Evolutionary conservation across 2,888 invertebrate species (phyloP), one percentile per base, ranked within the genome.

Genomic region (Herminia tarsipennalis): DNA sequence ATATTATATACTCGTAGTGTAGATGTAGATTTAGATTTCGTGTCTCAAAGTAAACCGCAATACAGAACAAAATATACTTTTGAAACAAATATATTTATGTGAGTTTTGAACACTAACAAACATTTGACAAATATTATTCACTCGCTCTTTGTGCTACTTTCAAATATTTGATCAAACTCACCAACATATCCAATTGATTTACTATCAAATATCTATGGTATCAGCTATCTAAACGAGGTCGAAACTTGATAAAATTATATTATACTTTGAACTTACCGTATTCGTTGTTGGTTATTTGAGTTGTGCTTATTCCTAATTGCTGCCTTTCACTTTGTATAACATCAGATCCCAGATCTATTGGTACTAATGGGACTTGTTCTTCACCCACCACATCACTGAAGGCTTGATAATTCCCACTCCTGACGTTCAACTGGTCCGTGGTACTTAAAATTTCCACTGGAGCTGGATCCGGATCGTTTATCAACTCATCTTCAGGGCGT

Each of bases 351-450:
- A 84, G 65, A 45, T 61, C 43, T 6, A 62, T 16, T 3, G 52
- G 10, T 3, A 58, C 43, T 18, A 32, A 39, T 35, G 81, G 67
- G 1, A 73, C 66, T 1, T 70, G 73, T 6, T 81, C 83, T n/a
- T 76, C 82, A 10, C 61, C 59, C 30, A 85, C 39, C 1, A 72
- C 82, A 68, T 87, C 88, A 41, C 81, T 80, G 1, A 83, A 60
- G 14, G 70, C 47, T 45, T 91, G 89, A 63, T 90, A 92, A 44
- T 84, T 90, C 29, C 92, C 92, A 76, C 79, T 88, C 47, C 73
- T 82, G 5, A 88, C 77, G 56, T 80, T 68, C 36, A 90, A 53
- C 4, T 66, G 55, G 10, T 75, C 73, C 2, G 60, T 43, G 5
- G 75, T 75, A 12, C 77, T 60, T 42, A 85, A 24, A 10, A 81